Percentiles rank a stretch among this genome's conserved stretches.
These are phyloP conservation scores for Smittia sp. DNA, from an alignment of 2,888 invertebrate genomes.

Conservation along the genomic window DNA sequence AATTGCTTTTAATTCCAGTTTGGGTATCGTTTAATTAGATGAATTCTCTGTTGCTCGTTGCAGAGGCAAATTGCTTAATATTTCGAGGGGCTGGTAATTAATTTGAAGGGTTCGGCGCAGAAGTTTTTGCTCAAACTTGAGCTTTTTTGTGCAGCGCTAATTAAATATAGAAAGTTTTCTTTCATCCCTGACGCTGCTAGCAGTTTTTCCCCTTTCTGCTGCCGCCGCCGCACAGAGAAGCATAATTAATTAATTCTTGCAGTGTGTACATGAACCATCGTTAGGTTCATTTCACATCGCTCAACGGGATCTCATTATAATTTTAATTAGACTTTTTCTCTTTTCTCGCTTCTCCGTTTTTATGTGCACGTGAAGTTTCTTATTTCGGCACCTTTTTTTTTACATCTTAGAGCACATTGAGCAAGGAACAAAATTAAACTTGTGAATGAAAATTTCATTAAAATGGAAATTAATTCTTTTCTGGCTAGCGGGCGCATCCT, in stretches of 20 bases:
- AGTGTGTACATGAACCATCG: constrained; percentile 27
- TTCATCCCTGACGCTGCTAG: constrained; percentile 20
- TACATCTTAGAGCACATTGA: not conserved
- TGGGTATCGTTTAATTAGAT: constrained; percentile 41
- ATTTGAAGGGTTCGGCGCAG: constrained; percentile 28
- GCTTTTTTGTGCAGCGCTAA: constrained; percentile 9
- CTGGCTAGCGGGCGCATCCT: not conserved
- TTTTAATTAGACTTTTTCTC: constrained; percentile 40
- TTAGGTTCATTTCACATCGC: constrained; percentile 34
- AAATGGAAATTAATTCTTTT: constrained; percentile 20
- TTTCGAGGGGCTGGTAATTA: constrained; percentile 27
- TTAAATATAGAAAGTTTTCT: constrained; percentile 36
- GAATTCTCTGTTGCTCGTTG: constrained; percentile 9
- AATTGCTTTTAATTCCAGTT: constrained; percentile 40
- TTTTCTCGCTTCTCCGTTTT: not conserved
- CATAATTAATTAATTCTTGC: constrained; percentile 40
- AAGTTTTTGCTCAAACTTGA: not conserved
- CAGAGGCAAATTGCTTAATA: constrained; percentile 39
- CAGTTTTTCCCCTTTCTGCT: constrained; percentile 12
- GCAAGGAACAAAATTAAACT: constrained; percentile 1
- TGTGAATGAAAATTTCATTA: constrained; percentile 11
- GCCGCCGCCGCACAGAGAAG: constrained; percentile 21
- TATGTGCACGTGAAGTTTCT: constrained; percentile 36
- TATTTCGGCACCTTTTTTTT: constrained; percentile 3
- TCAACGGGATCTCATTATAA: constrained; percentile 36